These are phyloP conservation scores for Callosobruchus maculatus DNA, from an alignment of 2,888 invertebrate genomes.

Conservation along the genomic window DNA sequence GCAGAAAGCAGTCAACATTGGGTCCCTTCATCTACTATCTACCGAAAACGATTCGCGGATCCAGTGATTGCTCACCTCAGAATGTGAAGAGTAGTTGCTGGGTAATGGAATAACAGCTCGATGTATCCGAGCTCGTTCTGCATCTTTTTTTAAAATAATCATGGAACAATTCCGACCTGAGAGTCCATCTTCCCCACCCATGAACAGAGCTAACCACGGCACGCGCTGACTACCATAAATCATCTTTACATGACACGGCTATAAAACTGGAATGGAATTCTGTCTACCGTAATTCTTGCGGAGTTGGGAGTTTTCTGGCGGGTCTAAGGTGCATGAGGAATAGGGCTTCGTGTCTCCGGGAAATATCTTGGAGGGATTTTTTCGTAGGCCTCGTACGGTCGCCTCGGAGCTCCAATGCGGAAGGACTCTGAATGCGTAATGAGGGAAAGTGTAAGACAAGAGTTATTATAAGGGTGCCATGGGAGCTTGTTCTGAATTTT, in stretches of 20 bases:
- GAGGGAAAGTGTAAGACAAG: neutral
- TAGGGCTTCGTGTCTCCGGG: neutral
- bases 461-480: neutral
- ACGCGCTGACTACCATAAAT: constrained; percentile 35
- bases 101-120: too few species aligned
- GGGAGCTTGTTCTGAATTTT: neutral
- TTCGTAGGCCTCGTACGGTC: neutral
- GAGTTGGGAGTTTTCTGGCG: neutral
- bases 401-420: neutral
- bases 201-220: constrained; percentile 27
- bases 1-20: too few species aligned
- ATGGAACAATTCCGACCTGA: too few species aligned
- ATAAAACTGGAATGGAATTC: constrained; percentile 39
- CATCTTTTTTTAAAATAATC: too few species aligned
- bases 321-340: neutral
- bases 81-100: too few species aligned
- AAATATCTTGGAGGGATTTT: neutral
- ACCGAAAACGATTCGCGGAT: too few species aligned
- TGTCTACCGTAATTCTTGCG: constrained; percentile 18
- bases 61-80: too few species aligned
- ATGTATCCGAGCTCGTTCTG: too few species aligned
- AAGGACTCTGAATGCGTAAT: neutral
- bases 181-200: neutral
- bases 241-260: constrained; percentile 36
- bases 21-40: too few species aligned